These are phyloP conservation scores for Gasterosteus nipponicus DNA, from an alignment of 2,113 vertebrate species.

Conservation along the genomic window DNA sequence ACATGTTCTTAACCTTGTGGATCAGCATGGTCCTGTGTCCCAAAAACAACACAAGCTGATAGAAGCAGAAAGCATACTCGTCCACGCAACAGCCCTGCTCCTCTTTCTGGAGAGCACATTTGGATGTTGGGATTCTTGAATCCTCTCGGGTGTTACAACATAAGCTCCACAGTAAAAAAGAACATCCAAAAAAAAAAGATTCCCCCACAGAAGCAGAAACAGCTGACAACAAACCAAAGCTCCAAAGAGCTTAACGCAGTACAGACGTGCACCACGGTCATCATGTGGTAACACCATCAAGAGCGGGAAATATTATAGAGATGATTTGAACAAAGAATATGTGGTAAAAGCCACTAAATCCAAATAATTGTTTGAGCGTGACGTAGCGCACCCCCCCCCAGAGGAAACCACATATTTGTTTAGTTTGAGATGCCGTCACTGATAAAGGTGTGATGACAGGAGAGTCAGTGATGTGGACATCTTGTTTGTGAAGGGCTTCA, in stretches of 20 bases:
- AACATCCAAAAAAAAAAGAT: conserved; percentile 37
- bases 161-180: conserved; percentile 25
- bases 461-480: conserved; percentile 1
- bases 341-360: not conserved
- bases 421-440: not conserved
- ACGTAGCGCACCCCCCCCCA: not conserved
- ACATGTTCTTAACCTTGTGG: conserved; percentile 25
- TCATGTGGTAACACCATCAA: not conserved
- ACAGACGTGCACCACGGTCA: not conserved
- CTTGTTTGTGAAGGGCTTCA: not conserved
- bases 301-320: not conserved
- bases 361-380: not conserved
- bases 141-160: conserved; percentile 25
- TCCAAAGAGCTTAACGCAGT: conserved; percentile 13
- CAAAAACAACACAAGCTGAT: not conserved
- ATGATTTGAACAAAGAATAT: not conserved
- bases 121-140: conserved; percentile 5
- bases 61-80: not conserved
- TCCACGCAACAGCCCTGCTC: conserved; percentile 2
- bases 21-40: not conserved
- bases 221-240: conserved; percentile 15
- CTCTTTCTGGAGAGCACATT: conserved; percentile 6
- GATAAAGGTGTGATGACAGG: not conserved
- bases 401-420: not conserved
- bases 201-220: not conserved